Conservation (phyloP, 1,140 invertebrate species). For the Pomphorhynchus laevis region DNA sequence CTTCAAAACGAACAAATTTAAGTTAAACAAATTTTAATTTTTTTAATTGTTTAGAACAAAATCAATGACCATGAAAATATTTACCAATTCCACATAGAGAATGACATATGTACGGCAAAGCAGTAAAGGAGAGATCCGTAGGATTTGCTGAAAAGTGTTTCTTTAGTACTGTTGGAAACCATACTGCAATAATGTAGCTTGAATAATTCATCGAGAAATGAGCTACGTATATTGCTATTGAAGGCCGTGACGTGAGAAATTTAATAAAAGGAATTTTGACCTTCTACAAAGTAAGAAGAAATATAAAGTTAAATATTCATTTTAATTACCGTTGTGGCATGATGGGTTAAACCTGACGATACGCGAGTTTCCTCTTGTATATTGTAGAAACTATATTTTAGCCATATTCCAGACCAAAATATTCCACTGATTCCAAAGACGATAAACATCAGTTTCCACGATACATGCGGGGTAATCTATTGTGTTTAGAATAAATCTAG, state of each 20-base stretch:
- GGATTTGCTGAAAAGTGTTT: constrained; percentile 31
- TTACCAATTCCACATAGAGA: constrained; percentile 33
- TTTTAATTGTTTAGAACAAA: too few relatives aligned
- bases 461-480: constrained; percentile 25
- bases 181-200: constrained; percentile 45
- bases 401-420: constrained; percentile 32
- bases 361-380: not conserved
- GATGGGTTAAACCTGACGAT: not conserved
- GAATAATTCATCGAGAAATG: constrained; percentile 51
- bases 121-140: constrained; percentile 36
- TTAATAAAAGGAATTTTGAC: constrained; percentile 29
- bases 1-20: too few relatives aligned
- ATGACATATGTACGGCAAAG: constrained; percentile 38
- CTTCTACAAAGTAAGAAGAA: constrained; percentile 20
- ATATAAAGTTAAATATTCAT: not conserved
- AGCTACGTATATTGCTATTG: constrained; percentile 39
- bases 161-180: constrained; percentile 37
- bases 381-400: constrained; percentile 17
- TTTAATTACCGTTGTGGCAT: not conserved
- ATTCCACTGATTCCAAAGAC: constrained; percentile 33
- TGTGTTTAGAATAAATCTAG: constrained; percentile 10
- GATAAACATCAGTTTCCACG: constrained; percentile 35
- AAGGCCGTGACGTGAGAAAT: constrained; percentile 32
- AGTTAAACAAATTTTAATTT: too few relatives aligned
- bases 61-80: constrained; percentile 10